A percentile compares a stretch with the other conserved stretches of the same genome.
Evolutionary conservation across 2,113 vertebrate genomes (phyloP).

Genomic region (Pogonocichla stellata): DNA sequence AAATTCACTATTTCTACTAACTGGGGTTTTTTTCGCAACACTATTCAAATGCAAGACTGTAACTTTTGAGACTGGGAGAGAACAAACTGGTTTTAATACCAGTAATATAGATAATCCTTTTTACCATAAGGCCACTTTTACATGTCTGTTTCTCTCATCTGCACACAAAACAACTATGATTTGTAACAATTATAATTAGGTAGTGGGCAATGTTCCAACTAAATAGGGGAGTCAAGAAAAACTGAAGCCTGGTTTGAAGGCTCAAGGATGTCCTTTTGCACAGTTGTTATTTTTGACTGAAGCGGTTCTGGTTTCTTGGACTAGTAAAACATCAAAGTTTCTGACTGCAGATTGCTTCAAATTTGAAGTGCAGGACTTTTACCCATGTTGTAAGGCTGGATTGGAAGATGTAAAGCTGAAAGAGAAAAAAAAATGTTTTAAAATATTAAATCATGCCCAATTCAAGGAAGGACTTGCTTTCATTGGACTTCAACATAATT

Average conservation of each 20-base stretch:
- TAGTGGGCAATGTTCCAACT: neutral
- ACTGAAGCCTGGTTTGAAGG: conserved; percentile 35
- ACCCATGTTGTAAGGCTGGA: conserved; percentile 72
- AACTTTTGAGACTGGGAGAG: neutral
- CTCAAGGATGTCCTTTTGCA: conserved; percentile 49
- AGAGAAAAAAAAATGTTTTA: conserved; percentile 55
- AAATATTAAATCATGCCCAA: neutral
- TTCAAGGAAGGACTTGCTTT: neutral
- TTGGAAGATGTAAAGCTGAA: conserved; percentile 65
- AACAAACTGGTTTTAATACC: neutral
- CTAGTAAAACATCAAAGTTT: conserved; percentile 57
- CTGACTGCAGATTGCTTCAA: conserved; percentile 50
- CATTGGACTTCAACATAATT: neutral
- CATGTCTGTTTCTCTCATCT: neutral
- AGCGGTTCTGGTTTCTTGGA: conserved; percentile 56
- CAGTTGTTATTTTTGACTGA: conserved; percentile 42
- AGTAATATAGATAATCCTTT: neutral
- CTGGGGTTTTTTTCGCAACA: neutral
- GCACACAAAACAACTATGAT: neutral
- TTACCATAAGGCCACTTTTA: neutral
- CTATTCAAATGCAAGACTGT: neutral
- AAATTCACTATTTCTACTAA: neutral
- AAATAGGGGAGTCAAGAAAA: neutral
- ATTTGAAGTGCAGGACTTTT: conserved; percentile 49
- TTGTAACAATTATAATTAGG: neutral